A percentile compares a stretch with the other conserved stretches of the same genome.
Conservation (phyloP, 1,140 invertebrate genomes). For the Radopholus similis region DNA sequence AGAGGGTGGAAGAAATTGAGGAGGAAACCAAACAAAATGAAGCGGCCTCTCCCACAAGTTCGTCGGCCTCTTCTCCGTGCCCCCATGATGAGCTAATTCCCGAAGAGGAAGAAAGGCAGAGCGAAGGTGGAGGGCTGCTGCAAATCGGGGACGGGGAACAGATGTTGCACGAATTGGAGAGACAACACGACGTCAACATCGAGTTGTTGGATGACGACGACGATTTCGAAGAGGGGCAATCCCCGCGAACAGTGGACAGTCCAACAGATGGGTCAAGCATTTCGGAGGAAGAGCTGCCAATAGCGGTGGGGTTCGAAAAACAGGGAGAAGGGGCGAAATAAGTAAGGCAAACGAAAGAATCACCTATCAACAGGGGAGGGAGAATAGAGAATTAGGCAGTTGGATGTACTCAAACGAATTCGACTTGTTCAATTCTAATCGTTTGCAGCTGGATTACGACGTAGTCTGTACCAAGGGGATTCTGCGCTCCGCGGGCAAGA, state of each 20-base stretch:
- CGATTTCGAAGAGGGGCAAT: neutral
- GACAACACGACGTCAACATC: neutral
- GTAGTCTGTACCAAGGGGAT: constrained; percentile 30
- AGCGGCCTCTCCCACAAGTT: no score
- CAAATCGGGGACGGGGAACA: neutral
- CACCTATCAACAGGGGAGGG: no score
- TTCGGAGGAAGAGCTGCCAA: neutral
- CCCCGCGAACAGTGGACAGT: neutral
- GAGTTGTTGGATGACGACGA: neutral
- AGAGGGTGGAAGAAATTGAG: neutral
- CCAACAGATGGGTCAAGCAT: neutral
- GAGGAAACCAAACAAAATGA: neutral
- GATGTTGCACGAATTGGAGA: neutral
- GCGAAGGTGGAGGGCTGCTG: neutral
- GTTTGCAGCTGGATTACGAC: neutral
- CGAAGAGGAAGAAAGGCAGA: neutral
- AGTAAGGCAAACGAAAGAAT: no score
- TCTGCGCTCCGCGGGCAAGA: constrained; percentile 11
- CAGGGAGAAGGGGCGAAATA: neutral
- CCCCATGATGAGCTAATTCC: neutral
- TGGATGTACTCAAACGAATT: neutral
- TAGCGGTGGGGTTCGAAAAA: neutral
- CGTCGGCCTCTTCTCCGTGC: no score
- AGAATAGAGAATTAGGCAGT: neutral
- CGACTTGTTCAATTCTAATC: constrained; percentile 32